Evolutionary conservation across 2,888 invertebrate species (phyloP).

Genomic region (Graphium colonna): DNA sequence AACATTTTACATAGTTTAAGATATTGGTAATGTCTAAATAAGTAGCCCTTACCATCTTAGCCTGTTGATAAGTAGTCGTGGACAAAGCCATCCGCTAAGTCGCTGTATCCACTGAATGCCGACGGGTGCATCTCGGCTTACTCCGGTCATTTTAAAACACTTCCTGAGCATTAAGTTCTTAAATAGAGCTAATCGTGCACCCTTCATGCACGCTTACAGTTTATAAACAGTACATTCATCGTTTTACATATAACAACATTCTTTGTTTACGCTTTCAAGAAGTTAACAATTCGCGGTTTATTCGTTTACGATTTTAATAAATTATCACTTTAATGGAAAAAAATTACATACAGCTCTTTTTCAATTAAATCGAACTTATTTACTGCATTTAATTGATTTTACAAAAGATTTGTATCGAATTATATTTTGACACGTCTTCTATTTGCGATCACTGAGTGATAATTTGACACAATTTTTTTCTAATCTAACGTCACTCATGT

Average conservation of each 20-base stretch:
- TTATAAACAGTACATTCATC: slow-evolving; percentile 38
- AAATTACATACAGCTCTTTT: neutral
- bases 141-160: slow-evolving; percentile 75
- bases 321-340: neutral
- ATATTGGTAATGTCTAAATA: too few relatives aligned
- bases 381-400: too few relatives aligned
- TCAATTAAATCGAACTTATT: neutral
- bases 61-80: slow-evolving; percentile 81
- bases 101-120: slow-evolving; percentile 82
- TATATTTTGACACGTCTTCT: neutral
- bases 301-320: neutral
- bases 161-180: slow-evolving; percentile 40
- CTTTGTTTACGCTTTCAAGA: slow-evolving; percentile 45
- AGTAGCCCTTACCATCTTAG: slow-evolving; percentile 80
- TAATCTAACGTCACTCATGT: neutral
- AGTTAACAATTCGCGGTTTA: slow-evolving; percentile 3
- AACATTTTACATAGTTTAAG: too few relatives aligned
- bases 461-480: neutral
- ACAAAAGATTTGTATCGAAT: too few relatives aligned
- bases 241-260: slow-evolving; percentile 31
- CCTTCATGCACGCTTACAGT: slow-evolving; percentile 40
- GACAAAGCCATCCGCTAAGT: slow-evolving; percentile 76
- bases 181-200: slow-evolving; percentile 31
- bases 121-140: slow-evolving; percentile 80
- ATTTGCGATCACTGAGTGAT: neutral